phyloP scores from a whole-genome alignment of 2,797 vertebrate species.

The Aulostomus chinensis region DNA sequence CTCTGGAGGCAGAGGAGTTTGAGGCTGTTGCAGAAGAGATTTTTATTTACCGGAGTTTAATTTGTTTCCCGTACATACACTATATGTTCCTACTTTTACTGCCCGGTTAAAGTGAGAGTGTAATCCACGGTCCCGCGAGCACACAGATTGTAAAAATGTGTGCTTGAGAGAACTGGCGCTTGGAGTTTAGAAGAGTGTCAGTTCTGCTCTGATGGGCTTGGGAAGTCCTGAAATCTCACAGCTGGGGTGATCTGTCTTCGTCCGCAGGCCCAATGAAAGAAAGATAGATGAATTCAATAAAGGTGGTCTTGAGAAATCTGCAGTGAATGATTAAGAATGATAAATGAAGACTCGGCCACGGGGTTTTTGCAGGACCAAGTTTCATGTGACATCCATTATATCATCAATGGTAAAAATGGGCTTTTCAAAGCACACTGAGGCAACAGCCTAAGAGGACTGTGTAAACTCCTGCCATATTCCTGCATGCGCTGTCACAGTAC shows the following conservation, averaged over 20 bases:
- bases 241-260: slow-evolving; percentile 70
- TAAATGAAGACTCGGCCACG: slow-evolving; percentile 73
- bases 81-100: too few species aligned
- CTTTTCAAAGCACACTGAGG: slow-evolving; percentile 23
- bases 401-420: slow-evolving; percentile 39
- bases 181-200: slow-evolving; percentile 57
- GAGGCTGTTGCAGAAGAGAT: too few species aligned
- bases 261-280: slow-evolving; percentile 57
- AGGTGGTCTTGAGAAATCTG: slow-evolving; percentile 79
- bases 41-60: too few species aligned
- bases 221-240: slow-evolving; percentile 76
- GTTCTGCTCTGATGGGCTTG: slow-evolving; percentile 50
- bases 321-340: slow-evolving; percentile 83
- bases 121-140: slow-evolving; percentile 4
- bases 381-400: slow-evolving; percentile 71
- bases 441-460: slow-evolving; percentile 14
- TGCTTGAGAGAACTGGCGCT: slow-evolving; percentile 1
- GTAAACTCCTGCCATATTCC: slow-evolving; percentile 9
- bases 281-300: slow-evolving; percentile 83
- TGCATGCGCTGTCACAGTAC: too few species aligned
- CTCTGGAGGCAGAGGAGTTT: slow-evolving; percentile 28
- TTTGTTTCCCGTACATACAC: too few species aligned
- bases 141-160: slow-evolving; percentile 7
- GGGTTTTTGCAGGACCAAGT: slow-evolving; percentile 44
- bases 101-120: too few species aligned